A percentile compares a stretch with the other conserved stretches of the same genome.
These are phyloP conservation scores for Salvelinus fontinalis DNA, from an alignment of 2,113 vertebrate species.

Conservation along the genomic window DNA sequence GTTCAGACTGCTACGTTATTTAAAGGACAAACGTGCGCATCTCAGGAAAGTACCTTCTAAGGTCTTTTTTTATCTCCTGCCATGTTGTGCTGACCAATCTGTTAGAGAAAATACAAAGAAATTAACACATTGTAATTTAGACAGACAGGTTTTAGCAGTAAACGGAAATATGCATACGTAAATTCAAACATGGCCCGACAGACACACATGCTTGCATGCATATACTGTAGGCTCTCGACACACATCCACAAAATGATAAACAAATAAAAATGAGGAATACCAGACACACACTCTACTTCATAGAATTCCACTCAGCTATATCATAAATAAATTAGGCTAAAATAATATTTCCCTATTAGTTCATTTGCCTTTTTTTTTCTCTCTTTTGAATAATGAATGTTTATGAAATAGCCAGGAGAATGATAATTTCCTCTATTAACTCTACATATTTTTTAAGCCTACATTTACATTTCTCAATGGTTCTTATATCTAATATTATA, in stretches of 20 bases:
- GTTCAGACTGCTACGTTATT: no score
- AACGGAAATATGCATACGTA: neutral
- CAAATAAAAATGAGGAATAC: neutral
- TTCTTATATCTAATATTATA: constrained; percentile 48
- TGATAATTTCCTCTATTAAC: constrained; percentile 49
- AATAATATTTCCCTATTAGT: constrained; percentile 49
- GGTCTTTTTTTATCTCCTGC: neutral
- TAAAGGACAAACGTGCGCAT: no score
- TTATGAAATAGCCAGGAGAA: constrained; percentile 46
- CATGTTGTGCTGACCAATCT: no score
- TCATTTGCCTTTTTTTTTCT: constrained; percentile 43
- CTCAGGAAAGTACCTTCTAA: neutral
- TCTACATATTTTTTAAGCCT: constrained; percentile 42
- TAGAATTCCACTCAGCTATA: constrained; percentile 21
- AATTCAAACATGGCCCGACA: neutral
- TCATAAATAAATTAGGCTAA: constrained; percentile 44
- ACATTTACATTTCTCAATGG: constrained; percentile 47
- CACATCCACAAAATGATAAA: neutral
- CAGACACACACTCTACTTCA: neutral
- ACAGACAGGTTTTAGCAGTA: no score
- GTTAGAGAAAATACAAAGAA: no score
- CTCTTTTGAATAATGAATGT: constrained; percentile 48
- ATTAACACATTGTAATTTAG: no score
- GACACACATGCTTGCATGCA: neutral
- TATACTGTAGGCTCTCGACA: neutral